Percentiles rank a stretch among this genome's conserved stretches.
Conservation (phyloP, 2,888 invertebrate species). For the Brachyptera risi region DNA sequence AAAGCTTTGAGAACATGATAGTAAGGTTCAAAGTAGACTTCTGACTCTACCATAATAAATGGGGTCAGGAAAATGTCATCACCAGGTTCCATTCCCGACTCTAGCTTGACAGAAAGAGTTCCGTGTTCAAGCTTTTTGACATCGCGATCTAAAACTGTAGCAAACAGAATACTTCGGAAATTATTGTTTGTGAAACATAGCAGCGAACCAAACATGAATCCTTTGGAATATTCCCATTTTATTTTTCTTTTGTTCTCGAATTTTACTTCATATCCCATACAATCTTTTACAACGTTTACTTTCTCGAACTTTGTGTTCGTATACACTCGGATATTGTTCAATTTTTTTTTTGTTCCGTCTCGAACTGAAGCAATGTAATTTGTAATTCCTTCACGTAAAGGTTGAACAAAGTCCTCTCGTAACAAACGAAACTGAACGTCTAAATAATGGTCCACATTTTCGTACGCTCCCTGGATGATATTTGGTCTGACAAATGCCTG, state of each 20-base stretch:
- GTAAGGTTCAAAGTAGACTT: constrained; percentile 79
- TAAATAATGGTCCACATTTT: constrained; percentile 65
- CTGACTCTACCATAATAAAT: constrained; percentile 69
- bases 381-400: constrained; percentile 63
- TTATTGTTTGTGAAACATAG: constrained; percentile 66
- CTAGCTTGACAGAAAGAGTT: constrained; percentile 47
- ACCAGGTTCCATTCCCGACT: constrained; percentile 42
- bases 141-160: constrained; percentile 60
- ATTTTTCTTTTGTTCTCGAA: constrained; percentile 39
- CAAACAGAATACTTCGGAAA: constrained; percentile 65
- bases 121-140: constrained; percentile 50
- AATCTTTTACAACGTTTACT: constrained; percentile 46
- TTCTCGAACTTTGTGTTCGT: constrained; percentile 48
- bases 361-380: no score
- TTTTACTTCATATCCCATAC: constrained; percentile 46
- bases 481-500: constrained; percentile 53
- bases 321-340: constrained; percentile 50
- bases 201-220: constrained; percentile 67
- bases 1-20: constrained; percentile 64
- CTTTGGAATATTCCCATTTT: constrained; percentile 51
- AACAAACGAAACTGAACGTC: no score
- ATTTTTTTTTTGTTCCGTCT: constrained; percentile 47
- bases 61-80: constrained; percentile 42
- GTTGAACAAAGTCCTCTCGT: constrained; percentile 73
- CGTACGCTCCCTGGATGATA: constrained; percentile 58